Percentiles rank a stretch among this genome's conserved stretches.
Evolutionary conservation across 2,113 vertebrate species (phyloP).

Genomic region (Austrofundulus limnaeus): DNA sequence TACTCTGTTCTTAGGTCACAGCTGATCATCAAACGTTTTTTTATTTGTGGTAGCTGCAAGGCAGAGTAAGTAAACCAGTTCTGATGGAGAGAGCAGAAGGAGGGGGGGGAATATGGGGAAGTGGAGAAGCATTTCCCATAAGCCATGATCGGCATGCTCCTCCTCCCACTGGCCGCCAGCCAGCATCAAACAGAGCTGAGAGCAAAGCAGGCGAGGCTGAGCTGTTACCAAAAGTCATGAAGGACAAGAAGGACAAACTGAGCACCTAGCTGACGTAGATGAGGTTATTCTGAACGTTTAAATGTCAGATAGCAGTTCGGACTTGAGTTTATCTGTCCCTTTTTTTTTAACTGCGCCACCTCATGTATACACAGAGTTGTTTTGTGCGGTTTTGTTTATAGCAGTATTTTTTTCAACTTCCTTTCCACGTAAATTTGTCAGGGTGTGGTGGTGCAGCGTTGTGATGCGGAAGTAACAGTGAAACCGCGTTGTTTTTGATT

Average conservation of each 20-base stretch:
- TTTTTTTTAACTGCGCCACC: neutral
- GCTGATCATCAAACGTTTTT: constrained; percentile 21
- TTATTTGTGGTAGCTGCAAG: constrained; percentile 16
- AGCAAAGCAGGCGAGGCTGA: constrained; percentile 22
- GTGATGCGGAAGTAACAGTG: constrained; percentile 55
- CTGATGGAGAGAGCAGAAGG: constrained; percentile 32
- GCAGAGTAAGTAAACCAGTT: constrained; percentile 33
- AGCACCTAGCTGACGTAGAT: constrained; percentile 35
- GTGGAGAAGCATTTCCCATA: constrained; percentile 80
- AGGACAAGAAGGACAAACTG: constrained; percentile 23
- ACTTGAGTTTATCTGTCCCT: too few species aligned
- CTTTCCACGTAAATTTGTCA: constrained; percentile 52
- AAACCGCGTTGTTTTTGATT: constrained; percentile 27
- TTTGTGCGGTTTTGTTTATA: constrained; percentile 45
- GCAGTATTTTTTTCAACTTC: constrained; percentile 42
- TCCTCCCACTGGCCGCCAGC: constrained; percentile 59
- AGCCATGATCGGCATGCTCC: constrained; percentile 67
- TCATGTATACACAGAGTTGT: constrained; percentile 20
- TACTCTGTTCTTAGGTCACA: constrained; percentile 11
- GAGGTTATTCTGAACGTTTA: constrained; percentile 11
- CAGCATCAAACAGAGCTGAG: constrained; percentile 37
- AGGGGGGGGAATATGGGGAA: constrained; percentile 67
- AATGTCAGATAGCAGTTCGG: constrained; percentile 15
- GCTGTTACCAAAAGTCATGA: constrained; percentile 31
- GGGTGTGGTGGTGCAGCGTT: constrained; percentile 53